These are phyloP conservation scores for Ommatoiulus sabulosus DNA, from an alignment of 2,888 invertebrate genomes.

Conservation along the genomic window DNA sequence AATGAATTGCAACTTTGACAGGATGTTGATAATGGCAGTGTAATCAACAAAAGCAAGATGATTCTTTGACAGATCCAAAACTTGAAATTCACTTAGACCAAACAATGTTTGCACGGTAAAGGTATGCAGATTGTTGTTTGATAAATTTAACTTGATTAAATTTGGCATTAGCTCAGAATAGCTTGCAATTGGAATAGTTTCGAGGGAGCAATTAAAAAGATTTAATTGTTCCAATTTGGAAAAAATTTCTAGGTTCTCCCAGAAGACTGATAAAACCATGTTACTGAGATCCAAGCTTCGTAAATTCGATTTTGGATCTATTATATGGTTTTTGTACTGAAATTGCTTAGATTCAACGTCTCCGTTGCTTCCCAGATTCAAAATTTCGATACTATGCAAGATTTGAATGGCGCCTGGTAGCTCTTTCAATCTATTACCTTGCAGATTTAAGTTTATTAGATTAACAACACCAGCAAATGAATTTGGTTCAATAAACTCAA, in stretches of 20 bases:
- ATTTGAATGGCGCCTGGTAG: not conserved
- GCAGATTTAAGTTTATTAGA: constrained; percentile 7
- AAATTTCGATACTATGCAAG: not conserved
- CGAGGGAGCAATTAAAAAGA: not conserved
- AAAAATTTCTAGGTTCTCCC: not conserved
- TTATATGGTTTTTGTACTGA: not conserved
- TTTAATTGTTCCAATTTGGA: too few species aligned
- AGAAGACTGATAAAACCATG: not conserved
- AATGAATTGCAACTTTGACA: not conserved
- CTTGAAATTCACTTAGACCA: not conserved
- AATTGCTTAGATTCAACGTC: not conserved
- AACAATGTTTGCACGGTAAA: not conserved
- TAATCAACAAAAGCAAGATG: not conserved
- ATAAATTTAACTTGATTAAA: too few species aligned
- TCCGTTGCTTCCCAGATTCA: not conserved
- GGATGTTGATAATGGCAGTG: not conserved
- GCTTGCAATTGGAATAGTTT: not conserved
- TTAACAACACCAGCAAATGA: constrained; percentile 8
- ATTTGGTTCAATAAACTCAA: not conserved
- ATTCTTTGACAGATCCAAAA: not conserved
- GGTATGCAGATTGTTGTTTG: too few species aligned
- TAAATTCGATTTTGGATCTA: not conserved
- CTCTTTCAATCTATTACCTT: constrained; percentile 6
- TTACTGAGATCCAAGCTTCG: constrained; percentile 2
- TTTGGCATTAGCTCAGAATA: too few species aligned